Base-by-base conservation (phyloP, 2,888 invertebrate species). In the Clostera curtula region DNA sequence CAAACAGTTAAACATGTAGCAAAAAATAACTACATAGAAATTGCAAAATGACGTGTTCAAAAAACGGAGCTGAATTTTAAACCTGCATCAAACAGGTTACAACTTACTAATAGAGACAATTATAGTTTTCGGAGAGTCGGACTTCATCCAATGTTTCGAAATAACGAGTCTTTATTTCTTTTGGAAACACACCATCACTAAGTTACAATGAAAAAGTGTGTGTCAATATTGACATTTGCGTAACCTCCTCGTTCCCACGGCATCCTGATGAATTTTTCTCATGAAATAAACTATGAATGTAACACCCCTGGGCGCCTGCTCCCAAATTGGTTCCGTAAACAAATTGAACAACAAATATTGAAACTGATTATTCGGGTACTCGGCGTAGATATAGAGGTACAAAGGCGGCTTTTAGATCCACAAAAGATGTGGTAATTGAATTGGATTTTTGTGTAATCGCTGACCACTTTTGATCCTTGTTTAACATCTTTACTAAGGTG, bases 381-480 rank as follows among this genome's bases (percentile, higher is more conserved):
- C 56, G 48, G 56, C 43, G 38, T 31, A 27, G 25, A 32, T 31
- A 31, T 24, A 31, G 19, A 26, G 13, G 20, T 32, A 72, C 67
- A 77, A 75, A 61, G 59, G 71, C 80, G 77, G 82, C 77, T 80
- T 79, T 82, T 77, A 79, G 52, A 41, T 53, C n/a, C 61, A 71
- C 69, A 80, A 80, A 76, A 63, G 72, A 74, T 24, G 56, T 68
- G 80, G 58, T 79, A 82, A 83, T 77, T 79, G 73, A 49, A 67
- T 68, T 66, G 66, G 67, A 67, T 73, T 68, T 73, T 72, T 67
- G 65, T 70, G 66, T 72, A 63, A 71, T 68, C 61, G 50, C 49
- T 59, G 46, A 53, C 60, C 53, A 68, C 63, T 69, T 73, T 71
- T 70, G 61, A 73, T 71, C 61, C 65, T 66, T 59, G 60, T 64